Base-by-base conservation (phyloP, 2,888 invertebrate species). In the Iselma pallidipennis region DNA sequence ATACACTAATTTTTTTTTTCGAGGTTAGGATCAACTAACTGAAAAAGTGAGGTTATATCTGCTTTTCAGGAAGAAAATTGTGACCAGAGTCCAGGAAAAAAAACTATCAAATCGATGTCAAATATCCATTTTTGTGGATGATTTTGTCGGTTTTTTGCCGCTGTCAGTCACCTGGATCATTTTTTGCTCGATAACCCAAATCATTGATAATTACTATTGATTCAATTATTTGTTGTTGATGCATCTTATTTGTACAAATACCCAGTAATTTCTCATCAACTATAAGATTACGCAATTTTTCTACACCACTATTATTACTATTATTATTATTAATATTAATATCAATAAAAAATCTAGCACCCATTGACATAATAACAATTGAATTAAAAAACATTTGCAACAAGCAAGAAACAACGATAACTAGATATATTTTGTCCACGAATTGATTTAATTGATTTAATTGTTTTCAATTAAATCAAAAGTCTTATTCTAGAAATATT, bases 151-250 rank as follows among this genome's bases (percentile, higher is more conserved):
- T 21, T 21, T 10, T 19, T 9, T 10, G 6, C 21, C 21, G 37
- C 76, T 85, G 86, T 86, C 86, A 86, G 85, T 86, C 86, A 72
- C 86, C 86, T 72, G 86, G 86, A 76, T 86, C 86, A 73, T 81
- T 82, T 69, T 79, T 80, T 60, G 80, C 80, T 76, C 81, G 75
- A 72, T 78, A 80, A 59, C 79, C 79, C 68, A 78, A 74, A 70
- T 76, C 78, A 59, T 77, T 77, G 59, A 78, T 75, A 49, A 76
- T 76, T 65, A 80, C 80, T 16, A 75, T 77, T 23, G 71, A 60
- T 51, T 64, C 64, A 45, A 64, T 55, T 42, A 29, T 6, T 29
- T 19, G 10, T 19, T 19, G 72, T 65, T 75, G 74, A 70, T 76
- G 76, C 78, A 80, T 79, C 77, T 80, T 81, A 79, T 79, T 79